These are phyloP conservation scores for Micronisus gabar DNA, from an alignment of 2,113 vertebrate genomes.

Conservation along the genomic window DNA sequence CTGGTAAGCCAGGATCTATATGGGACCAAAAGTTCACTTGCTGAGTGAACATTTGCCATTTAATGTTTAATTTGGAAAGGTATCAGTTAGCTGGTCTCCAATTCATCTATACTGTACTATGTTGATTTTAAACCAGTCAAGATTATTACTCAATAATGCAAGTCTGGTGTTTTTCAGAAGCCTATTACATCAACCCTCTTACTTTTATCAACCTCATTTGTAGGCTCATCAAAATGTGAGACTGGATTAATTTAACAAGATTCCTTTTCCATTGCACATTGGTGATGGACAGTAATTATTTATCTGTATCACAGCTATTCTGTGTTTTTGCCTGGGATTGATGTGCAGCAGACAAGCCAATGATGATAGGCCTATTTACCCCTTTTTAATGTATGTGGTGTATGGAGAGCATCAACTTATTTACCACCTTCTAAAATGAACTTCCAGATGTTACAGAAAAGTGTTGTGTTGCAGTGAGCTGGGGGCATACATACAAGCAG, in stretches of 20 bases:
- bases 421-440: not conserved
- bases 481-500: not conserved
- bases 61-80: not conserved
- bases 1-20: not conserved
- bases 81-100: not conserved
- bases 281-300: not conserved
- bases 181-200: not conserved
- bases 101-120: not conserved
- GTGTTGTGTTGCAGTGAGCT: not conserved
- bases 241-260: not conserved
- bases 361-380: not conserved
- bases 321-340: not conserved
- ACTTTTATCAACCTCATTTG: not conserved
- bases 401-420: not conserved
- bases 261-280: not conserved
- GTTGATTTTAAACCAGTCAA: constrained; percentile 10
- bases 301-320: not conserved
- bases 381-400: not conserved
- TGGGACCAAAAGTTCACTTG: not conserved
- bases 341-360: not conserved
- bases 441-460: not conserved
- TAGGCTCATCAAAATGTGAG: not conserved
- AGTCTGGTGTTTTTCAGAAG: not conserved
- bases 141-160: not conserved
- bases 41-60: not conserved